Evolutionary conservation across 2,113 vertebrate genomes (phyloP), one percentile per base, ranked within the genome.

Genomic region (Pandion haliaetus): DNA sequence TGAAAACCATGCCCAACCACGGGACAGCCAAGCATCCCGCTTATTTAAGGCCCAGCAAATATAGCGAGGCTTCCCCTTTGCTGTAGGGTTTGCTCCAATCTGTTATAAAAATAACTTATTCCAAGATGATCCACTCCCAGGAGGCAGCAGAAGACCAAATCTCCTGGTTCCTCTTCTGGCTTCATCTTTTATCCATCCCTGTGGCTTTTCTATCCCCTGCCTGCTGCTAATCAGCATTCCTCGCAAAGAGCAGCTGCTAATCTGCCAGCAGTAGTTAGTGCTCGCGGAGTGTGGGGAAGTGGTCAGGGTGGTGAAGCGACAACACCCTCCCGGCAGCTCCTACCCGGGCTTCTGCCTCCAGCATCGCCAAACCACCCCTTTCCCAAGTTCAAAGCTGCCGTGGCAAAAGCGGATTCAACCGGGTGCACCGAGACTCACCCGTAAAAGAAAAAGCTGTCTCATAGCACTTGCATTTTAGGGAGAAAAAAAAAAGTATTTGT

Each of bases 211-310:
- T 65, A 61, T 94, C 70, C 88, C 94, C 70, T 73, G 96, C 83
- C 81, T 94, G 96, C 94, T 62, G 84, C 94, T 97, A 72, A 97
- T 97, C 96, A 96, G 87, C 95, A 95, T 97, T 85, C 91, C 84
- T 73, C 3, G 26, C 74, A 66, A 96, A 80, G 77, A 95, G 94
- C 96, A 95, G 91, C 95, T 96, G 94, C 66, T 94, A 63, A 95
- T 94, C 86, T 84, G 86, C 82, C 17, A 24, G 61, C 29, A 17
- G 79, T 59, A 34, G 78, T 42, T 44, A 52, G 66, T 18, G 61
- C 1, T 2, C 25, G 95, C 1, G 8, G 95, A 69, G 61, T 16
- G 54, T 58, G 63, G 70, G 85, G 92, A 88, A 36, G 78, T 54
- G 90, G 54, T 61, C 0, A 15, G 44, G 88, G 71, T 3, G n/a